Evolutionary conservation across 2,113 vertebrate genomes (phyloP).

Genomic region (Poeciliopsis turrubarensis): DNA sequence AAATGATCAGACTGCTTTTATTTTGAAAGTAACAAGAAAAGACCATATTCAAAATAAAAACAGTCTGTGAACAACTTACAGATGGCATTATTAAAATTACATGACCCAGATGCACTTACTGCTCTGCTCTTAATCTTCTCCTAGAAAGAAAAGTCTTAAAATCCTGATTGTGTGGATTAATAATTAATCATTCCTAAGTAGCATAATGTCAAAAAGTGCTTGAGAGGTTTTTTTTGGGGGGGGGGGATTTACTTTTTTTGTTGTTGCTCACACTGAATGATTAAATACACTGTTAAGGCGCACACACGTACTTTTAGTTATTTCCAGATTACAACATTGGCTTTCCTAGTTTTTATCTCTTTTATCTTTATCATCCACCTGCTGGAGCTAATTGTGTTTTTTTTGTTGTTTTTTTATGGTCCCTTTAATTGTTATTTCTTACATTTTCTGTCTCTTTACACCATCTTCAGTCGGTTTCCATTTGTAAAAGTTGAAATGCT

Average conservation of each 20-base stretch:
- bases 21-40: not conserved
- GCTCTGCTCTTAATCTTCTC: not conserved
- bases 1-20: not conserved
- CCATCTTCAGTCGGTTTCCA: too few species aligned
- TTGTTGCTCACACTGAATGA: not conserved
- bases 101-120: not conserved
- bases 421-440: not conserved
- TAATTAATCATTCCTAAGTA: not conserved
- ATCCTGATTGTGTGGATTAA: not conserved
- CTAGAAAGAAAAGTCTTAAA: not conserved
- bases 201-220: not conserved
- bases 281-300: not conserved
- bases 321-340: not conserved
- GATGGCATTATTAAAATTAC: not conserved
- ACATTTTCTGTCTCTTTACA: not conserved
- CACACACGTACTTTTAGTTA: not conserved
- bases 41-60: not conserved
- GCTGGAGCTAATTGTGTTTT: not conserved
- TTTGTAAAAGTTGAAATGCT: too few species aligned
- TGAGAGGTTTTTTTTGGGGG: not conserved
- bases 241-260: too few species aligned
- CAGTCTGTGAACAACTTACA: not conserved
- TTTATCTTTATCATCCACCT: not conserved
- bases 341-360: not conserved
- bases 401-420: not conserved